Conservation (phyloP, 2,888 invertebrate species). For the Trypoxylon attenuatum region DNA sequence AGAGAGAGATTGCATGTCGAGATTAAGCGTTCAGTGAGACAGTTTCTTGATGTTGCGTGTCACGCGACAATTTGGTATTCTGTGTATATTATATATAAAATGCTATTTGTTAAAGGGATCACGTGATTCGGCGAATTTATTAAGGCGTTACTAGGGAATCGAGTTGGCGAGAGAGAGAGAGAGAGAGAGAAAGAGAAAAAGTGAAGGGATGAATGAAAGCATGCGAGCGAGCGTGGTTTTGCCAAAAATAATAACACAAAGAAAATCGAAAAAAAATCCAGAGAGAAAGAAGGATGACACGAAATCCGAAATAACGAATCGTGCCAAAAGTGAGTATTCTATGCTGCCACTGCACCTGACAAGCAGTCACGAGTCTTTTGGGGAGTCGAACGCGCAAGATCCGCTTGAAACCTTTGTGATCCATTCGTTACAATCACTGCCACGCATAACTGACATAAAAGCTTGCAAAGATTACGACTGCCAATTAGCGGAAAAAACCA, state of each 20-base stretch:
- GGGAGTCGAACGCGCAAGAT: too few relatives aligned
- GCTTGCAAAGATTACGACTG: too few relatives aligned
- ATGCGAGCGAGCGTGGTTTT: slow-evolving; percentile 3
- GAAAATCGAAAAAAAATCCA: neutral
- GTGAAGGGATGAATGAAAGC: too few relatives aligned
- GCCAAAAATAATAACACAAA: neutral
- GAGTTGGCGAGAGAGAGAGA: neutral
- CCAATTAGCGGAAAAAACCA: too few relatives aligned
- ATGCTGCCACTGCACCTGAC: slow-evolving; percentile 9
- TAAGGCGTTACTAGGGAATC: slow-evolving; percentile 29
- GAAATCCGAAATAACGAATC: slow-evolving; percentile 7
- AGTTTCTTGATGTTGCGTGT: slow-evolving; percentile 35
- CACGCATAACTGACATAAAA: too few relatives aligned
- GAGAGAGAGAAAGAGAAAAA: neutral
- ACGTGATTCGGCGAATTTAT: slow-evolving; percentile 36
- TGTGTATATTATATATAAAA: slow-evolving; percentile 16
- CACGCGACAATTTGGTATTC: slow-evolving; percentile 17
- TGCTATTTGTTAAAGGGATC: slow-evolving; percentile 29
- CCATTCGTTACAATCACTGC: too few relatives aligned
- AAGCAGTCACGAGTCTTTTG: slow-evolving; percentile 20
- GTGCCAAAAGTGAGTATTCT: slow-evolving; percentile 16
- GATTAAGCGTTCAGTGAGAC: neutral
- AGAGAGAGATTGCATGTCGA: slow-evolving; percentile 8
- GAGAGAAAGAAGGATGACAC: neutral
- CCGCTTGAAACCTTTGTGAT: too few relatives aligned